Conservation (phyloP, 2,888 invertebrate species). For the Melanotus villosus region DNA sequence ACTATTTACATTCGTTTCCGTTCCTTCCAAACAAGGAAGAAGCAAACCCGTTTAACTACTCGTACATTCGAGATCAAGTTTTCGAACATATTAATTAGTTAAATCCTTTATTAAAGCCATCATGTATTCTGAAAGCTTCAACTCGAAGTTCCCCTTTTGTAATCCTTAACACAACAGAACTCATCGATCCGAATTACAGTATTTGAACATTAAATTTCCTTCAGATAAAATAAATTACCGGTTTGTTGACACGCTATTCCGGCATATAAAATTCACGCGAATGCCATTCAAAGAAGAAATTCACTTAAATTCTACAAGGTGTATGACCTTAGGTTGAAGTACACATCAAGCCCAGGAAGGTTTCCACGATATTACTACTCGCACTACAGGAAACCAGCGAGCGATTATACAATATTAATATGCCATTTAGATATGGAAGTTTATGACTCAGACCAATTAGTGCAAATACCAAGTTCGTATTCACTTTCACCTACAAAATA, state of each 20-base stretch:
- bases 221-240: slow-evolving; percentile 12
- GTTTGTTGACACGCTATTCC: neutral
- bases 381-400: neutral
- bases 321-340: neutral
- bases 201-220: neutral
- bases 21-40: too few relatives aligned
- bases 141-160: too few relatives aligned
- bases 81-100: too few relatives aligned
- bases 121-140: too few relatives aligned
- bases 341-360: neutral
- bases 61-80: too few relatives aligned
- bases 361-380: too few relatives aligned
- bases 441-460: slow-evolving; percentile 9
- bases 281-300: neutral
- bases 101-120: too few relatives aligned
- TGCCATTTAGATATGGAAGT: neutral
- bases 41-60: too few relatives aligned
- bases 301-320: neutral
- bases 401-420: neutral
- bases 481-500: slow-evolving; percentile 11
- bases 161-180: too few relatives aligned
- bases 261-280: neutral
- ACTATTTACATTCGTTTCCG: too few relatives aligned
- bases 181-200: neutral
- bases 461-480: neutral